Percentiles rank a stretch among this genome's conserved stretches.
Conservation (phyloP, 2,888 invertebrate genomes). For the Latrodectus hesperus region DNA sequence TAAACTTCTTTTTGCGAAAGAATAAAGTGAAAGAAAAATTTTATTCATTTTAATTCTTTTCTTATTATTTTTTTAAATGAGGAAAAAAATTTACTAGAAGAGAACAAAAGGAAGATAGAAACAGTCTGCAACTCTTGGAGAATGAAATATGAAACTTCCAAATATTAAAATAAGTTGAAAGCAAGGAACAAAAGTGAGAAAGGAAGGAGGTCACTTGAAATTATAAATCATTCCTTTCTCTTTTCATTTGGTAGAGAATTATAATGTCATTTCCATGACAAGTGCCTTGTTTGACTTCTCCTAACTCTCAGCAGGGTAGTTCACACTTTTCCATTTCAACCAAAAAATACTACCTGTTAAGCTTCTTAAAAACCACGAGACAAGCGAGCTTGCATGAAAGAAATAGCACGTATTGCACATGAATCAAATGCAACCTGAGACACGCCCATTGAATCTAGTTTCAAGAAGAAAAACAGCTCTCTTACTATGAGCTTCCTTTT, state of each 20-base stretch:
- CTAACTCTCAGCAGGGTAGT: neutral
- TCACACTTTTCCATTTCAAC: neutral
- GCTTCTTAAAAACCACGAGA: constrained; percentile 13
- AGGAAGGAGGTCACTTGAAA: neutral
- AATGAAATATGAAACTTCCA: too few species aligned
- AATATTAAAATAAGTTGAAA: too few species aligned
- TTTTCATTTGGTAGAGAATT: neutral
- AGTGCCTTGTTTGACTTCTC: neutral
- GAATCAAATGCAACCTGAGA: constrained; percentile 20
- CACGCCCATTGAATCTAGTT: constrained; percentile 27
- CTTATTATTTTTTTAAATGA: too few species aligned
- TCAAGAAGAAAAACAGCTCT: neutral
- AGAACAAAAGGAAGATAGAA: too few species aligned
- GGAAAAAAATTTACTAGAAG: too few species aligned
- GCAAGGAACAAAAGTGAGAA: neutral
- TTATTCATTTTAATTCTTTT: too few species aligned
- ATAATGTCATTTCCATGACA: neutral
- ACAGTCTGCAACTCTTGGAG: too few species aligned
- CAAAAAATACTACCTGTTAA: constrained; percentile 15
- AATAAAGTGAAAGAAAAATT: too few species aligned
- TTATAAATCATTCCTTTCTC: neutral
- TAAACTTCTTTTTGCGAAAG: too few species aligned
- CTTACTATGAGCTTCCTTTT: neutral
- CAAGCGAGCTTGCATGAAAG: neutral
- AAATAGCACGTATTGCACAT: constrained; percentile 17